Evolutionary conservation across 2,888 invertebrate species (phyloP).

Genomic region (Bedellia somnulentella): DNA sequence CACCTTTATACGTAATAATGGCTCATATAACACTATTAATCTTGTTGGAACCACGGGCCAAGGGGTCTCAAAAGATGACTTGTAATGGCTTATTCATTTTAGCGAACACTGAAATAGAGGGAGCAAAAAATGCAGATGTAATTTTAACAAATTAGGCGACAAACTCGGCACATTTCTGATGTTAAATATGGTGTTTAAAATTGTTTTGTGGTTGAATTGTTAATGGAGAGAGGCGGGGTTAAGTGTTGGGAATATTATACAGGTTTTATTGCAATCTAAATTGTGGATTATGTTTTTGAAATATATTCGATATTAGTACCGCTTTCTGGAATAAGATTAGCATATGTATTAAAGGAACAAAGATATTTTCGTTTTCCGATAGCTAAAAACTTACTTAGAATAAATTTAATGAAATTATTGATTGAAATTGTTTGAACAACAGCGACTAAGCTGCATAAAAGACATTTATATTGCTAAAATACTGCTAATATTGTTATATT

Average conservation of each 20-base stretch:
- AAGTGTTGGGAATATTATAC: slow-evolving; percentile 15
- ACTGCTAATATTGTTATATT: too few relatives aligned
- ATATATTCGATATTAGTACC: too few relatives aligned
- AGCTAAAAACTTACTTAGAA: too few relatives aligned
- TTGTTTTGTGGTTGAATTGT: slow-evolving; percentile 9
- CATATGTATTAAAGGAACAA: too few relatives aligned
- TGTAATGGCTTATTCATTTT: slow-evolving; percentile 50
- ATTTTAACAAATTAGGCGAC: slow-evolving; percentile 56
- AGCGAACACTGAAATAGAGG: slow-evolving; percentile 23
- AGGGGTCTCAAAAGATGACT: slow-evolving; percentile 21
- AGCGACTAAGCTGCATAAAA: too few relatives aligned
- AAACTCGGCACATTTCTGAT: slow-evolving; percentile 41
- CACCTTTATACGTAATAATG: slow-evolving; percentile 20
- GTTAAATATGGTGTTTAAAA: slow-evolving; percentile 33
- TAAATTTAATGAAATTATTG: too few relatives aligned
- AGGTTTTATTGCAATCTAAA: too few relatives aligned
- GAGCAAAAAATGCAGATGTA: slow-evolving; percentile 23
- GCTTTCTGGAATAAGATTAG: too few relatives aligned
- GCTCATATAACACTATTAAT: slow-evolving; percentile 42
- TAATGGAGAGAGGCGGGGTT: slow-evolving; percentile 20
- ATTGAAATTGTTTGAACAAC: too few relatives aligned
- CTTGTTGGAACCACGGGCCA: slow-evolving; percentile 27
- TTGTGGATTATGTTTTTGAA: too few relatives aligned
- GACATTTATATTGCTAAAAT: too few relatives aligned
- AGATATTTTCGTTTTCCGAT: too few relatives aligned